Evolutionary conservation across 2,797 vertebrate species (phyloP), one percentile per base, ranked within the genome.

Genomic region (Phoebastria nigripes): DNA sequence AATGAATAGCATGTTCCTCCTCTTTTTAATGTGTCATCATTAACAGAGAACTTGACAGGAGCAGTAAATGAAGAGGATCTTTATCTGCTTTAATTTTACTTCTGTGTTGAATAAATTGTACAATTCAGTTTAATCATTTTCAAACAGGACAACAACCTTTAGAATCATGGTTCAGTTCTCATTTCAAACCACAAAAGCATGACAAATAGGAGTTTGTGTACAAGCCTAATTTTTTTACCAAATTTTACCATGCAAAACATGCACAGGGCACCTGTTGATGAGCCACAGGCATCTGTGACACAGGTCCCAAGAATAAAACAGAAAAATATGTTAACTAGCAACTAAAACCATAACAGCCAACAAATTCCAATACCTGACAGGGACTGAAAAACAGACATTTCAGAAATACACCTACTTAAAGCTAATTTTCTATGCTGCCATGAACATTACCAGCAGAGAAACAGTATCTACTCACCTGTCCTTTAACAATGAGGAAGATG

Each of bases 401-500:
- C 52, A 93, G 79, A 93, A 94, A 82, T 33, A 92, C 78, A 93
- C 78, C 86, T 69, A 82, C 81, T 73, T 90, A 80, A 62, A 85
- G 55, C 41, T 92, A 35, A 88, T 94, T 92, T 92, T 92, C 81
- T 82, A 11, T 54, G 56, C 54, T 73, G 37, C 65, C 4, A 0
- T 65, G 86, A 94, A 67, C 55, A 82, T n/a, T 41, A 73, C 37
- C 78, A 89, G 49, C 52, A 90, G 55, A 5, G 11, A 89, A 89
- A 82, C 59, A 92, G 3, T 56, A 92, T 71, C 92, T 94, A 61
- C 44, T 82, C 8, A 20, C 44, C 86, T 89, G 63, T 94, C 83
- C 91, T 92, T 82, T 74, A 94, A 93, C 93, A 94, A 91, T 71
- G 52, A 90, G 44, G 55, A 91, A 77, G 59, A 94, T 87, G 74